Evolutionary conservation across 2,113 vertebrate species (phyloP).

Genomic region (Nesoenas mayeri): DNA sequence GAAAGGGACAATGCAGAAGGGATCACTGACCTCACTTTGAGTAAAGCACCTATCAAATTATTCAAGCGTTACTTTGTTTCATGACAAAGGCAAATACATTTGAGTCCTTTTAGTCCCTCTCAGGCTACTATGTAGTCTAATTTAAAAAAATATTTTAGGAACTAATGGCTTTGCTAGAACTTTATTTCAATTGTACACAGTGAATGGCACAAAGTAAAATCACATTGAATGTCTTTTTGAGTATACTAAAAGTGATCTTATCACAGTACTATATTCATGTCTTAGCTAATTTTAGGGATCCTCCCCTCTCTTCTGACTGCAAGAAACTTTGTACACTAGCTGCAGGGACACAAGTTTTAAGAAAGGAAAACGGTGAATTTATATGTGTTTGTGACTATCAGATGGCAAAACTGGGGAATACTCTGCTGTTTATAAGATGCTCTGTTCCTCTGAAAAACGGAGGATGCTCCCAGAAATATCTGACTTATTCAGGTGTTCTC

Average conservation of each 20-base stretch:
- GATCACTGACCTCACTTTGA: background rate
- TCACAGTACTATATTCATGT: background rate
- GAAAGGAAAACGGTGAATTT: background rate
- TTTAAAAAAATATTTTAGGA: background rate
- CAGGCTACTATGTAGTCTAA: background rate
- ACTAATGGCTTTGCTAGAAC: background rate
- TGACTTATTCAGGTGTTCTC: background rate
- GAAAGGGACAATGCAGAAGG: background rate
- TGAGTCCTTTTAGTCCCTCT: background rate
- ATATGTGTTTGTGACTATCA: background rate
- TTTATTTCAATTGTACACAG: background rate
- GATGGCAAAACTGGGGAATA: background rate
- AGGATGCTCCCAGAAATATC: background rate
- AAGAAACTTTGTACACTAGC: background rate
- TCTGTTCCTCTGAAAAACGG: background rate
- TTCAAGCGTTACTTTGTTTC: background rate
- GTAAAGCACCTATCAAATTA: background rate
- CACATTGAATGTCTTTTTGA: background rate
- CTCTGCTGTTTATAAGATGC: background rate
- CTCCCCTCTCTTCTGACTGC: background rate
- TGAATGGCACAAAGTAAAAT: background rate
- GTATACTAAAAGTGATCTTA: background rate
- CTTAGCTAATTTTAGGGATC: background rate
- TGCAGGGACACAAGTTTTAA: background rate
- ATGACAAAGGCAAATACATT: background rate